Evolutionary conservation across 2,797 vertebrate genomes (phyloP).

Genomic region (Rhincodon typus): DNA sequence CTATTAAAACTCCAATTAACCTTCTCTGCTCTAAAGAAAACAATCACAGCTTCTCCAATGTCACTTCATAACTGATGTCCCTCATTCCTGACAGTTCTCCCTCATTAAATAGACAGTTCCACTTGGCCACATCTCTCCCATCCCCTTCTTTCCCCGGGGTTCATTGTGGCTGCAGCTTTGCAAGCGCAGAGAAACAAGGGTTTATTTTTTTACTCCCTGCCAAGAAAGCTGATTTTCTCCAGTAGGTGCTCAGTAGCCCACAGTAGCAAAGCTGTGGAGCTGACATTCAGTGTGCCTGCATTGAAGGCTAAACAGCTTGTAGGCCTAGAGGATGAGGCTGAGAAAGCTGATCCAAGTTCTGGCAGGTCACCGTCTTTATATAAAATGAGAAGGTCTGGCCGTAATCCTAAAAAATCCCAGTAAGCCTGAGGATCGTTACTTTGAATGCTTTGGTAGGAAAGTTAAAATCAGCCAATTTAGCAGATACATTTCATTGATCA

Average conservation of each 20-base stretch:
- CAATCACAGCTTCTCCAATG: neutral
- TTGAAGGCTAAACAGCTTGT: slow-evolving; percentile 15
- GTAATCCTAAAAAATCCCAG: neutral
- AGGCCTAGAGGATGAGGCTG: neutral
- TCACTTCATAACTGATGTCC: neutral
- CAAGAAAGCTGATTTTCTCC: neutral
- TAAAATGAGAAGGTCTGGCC: neutral
- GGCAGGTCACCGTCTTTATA: neutral
- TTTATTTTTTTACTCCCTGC: neutral
- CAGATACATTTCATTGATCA: neutral
- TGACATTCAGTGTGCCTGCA: neutral
- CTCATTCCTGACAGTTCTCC: neutral
- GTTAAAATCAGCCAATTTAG: neutral
- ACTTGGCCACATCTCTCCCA: neutral
- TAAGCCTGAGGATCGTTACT: neutral
- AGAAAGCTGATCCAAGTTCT: neutral
- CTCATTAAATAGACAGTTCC: neutral
- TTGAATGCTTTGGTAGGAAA: neutral
- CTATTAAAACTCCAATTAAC: neutral
- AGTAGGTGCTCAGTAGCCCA: neutral
- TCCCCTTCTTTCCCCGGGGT: neutral
- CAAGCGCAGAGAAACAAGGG: neutral
- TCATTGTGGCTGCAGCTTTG: too few species aligned
- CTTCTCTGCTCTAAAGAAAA: neutral
- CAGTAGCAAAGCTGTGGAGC: neutral